phyloP scores from a whole-genome alignment of 2,113 vertebrate genomes.

The Lipophrys pholis region DNA sequence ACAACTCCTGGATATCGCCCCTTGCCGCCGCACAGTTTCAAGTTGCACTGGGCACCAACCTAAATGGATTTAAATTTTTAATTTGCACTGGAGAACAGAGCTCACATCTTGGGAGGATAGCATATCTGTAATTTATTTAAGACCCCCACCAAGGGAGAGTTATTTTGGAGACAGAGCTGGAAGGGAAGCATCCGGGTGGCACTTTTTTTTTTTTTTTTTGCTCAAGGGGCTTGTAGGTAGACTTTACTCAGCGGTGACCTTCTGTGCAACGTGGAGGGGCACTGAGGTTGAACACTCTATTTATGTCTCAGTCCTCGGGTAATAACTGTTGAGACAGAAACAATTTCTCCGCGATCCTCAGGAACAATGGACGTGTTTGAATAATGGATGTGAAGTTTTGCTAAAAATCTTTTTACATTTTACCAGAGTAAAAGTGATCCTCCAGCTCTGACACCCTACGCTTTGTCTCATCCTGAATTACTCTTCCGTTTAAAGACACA shows the following conservation, averaged over 20 bases:
- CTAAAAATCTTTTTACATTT: conserved; percentile 60
- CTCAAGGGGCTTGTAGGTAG: conserved; percentile 66
- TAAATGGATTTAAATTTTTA: conserved; percentile 85
- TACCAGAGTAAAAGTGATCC: conserved; percentile 40
- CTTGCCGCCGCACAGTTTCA: conserved; percentile 71
- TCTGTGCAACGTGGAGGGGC: conserved; percentile 53
- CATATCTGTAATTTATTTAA: conserved; percentile 83
- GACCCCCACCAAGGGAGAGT: conserved; percentile 62
- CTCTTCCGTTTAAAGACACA: conserved; percentile 27
- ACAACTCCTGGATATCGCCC: conserved; percentile 65
- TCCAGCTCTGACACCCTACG: conserved; percentile 34
- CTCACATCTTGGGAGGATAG: conserved; percentile 82
- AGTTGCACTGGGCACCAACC: conserved; percentile 74
- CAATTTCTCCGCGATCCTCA: conserved; percentile 21
- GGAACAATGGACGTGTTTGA: conserved; percentile 58
- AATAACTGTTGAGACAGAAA: conserved; percentile 44
- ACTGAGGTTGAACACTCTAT: conserved; percentile 62
- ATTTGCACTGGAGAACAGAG: conserved; percentile 79
- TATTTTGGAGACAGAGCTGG: conserved; percentile 72
- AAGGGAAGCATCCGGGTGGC: conserved; percentile 71
- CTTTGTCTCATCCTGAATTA: conserved; percentile 38
- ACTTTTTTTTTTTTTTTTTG: conserved; percentile 55
- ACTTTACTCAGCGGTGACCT: conserved; percentile 68
- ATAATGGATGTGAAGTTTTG: conserved; percentile 69
- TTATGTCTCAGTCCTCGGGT: conserved; percentile 52